A percentile compares a stretch with the other conserved stretches of the same genome.
Evolutionary conservation across 2,888 invertebrate species (phyloP).

Genomic region (Taphrorychus bicolor): DNA sequence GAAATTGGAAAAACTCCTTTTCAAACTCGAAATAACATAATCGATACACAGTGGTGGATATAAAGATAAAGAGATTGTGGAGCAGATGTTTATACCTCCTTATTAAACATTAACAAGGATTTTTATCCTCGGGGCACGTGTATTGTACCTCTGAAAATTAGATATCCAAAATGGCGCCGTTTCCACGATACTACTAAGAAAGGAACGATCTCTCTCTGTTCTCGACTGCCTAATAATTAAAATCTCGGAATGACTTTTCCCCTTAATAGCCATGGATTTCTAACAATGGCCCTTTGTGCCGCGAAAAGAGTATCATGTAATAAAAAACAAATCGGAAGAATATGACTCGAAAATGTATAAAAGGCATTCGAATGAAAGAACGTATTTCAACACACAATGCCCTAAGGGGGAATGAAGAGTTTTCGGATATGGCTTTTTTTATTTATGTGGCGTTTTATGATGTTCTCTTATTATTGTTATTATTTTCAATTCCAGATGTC

Average conservation of each 20-base stretch:
- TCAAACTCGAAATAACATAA: no score
- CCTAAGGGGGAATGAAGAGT: conserved; percentile 22
- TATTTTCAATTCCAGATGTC: no score
- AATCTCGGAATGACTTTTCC: conserved; percentile 29
- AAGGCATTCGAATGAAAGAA: conserved; percentile 40
- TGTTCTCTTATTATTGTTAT: background rate
- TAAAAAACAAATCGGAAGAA: conserved; percentile 51
- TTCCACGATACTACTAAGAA: conserved; percentile 26
- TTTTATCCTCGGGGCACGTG: conserved; percentile 16
- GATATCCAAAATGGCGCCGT: conserved; percentile 37
- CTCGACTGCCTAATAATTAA: conserved; percentile 38
- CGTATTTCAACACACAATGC: conserved; percentile 33
- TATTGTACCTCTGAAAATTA: conserved; percentile 32
- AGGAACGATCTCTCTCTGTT: conserved; percentile 25
- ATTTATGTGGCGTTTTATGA: background rate
- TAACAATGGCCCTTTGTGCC: conserved; percentile 35
- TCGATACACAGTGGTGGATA: no score
- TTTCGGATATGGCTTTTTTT: conserved; percentile 17
- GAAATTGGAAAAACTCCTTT: no score
- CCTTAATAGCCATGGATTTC: conserved; percentile 28
- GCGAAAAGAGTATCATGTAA: conserved; percentile 43
- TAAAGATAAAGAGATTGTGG: background rate
- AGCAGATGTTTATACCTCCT: background rate
- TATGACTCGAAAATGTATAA: conserved; percentile 47
- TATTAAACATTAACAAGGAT: conserved; percentile 1